A percentile compares a stretch with the other conserved stretches of the same genome.
Evolutionary conservation across 2,113 vertebrate species (phyloP).

Genomic region (Sorex fumeus): DNA sequence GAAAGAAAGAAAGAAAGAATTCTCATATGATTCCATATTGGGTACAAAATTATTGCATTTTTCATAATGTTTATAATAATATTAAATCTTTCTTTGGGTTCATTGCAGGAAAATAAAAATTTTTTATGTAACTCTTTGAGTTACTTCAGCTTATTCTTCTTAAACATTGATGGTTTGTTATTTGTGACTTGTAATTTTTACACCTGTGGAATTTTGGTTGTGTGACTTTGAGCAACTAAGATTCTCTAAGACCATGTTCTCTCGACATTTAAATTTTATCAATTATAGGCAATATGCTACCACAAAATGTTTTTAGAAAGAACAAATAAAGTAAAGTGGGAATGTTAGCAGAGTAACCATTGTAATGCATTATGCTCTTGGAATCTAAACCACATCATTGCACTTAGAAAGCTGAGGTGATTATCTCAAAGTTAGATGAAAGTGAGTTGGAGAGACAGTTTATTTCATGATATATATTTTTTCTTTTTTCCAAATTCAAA

Average conservation of each 20-base stretch:
- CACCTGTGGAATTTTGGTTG: neutral
- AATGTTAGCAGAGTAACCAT: neutral
- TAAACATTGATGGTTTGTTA: neutral
- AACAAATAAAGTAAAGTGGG: neutral
- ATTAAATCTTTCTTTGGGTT: neutral
- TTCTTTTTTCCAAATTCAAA: neutral
- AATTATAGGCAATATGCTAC: neutral
- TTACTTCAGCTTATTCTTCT: slow-evolving; percentile 13
- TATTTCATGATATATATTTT: slow-evolving; percentile 31
- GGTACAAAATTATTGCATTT: neutral
- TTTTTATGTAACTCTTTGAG: neutral
- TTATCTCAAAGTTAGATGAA: slow-evolving; percentile 31
- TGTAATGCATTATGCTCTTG: neutral
- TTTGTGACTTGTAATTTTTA: neutral
- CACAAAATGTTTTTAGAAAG: neutral
- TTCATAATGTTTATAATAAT: neutral
- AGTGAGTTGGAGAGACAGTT: neutral
- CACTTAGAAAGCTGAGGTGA: neutral
- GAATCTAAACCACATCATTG: neutral
- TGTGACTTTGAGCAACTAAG: neutral
- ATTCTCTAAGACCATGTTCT: neutral
- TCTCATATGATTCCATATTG: neutral
- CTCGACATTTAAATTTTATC: slow-evolving; percentile 24
- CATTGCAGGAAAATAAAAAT: neutral
- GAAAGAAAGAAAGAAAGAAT: slow-evolving; percentile 23